Base-by-base conservation (phyloP, 2,113 vertebrate species). In the Tonatia bakeri region DNA sequence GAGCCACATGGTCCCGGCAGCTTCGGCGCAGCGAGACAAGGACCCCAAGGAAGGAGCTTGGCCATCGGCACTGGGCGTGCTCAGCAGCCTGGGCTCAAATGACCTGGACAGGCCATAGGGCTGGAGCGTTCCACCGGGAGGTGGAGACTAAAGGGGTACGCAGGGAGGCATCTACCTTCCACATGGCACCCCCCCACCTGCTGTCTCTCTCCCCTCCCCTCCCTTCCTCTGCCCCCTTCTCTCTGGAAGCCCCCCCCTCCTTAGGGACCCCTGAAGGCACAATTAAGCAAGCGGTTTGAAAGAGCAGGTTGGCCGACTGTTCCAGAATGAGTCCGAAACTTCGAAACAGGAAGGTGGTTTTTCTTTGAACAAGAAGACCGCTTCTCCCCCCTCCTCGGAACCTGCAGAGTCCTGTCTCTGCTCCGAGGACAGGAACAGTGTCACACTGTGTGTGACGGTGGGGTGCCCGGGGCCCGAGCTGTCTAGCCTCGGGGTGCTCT, bases 401-500 rank as follows among this genome's bases (percentile, higher is more conserved):
- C 92, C 28, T 54, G 70, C 19, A 16, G 84, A 72, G 90, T 28
- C 33, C 76, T 94, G 64, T 59, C 54, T 94, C 91, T 59, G 82
- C 83, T 96, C 92, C 67, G 93, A 95, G 76, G 70, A 87, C 40
- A 94, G 82, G 70, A 97, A 98, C 97, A 97, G 96, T 95, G 95
- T 94, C 80, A 90, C 4, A 89, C 87, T 97, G 95, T 97, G 59
- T 96, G 75, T 61, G n/a, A 54, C 0, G 3, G 56, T 4, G 2
- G 26, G 43, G 61, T 38, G 33, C 82, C 91, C 70, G 50, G 83
- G 22, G 86, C 91, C 54, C 64, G 36, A 16, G 87, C 96, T 95
- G 96, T 96, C 94, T 96, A 97, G 96, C 97, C 92, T 83, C 28
- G 22, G 40, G 67, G 88, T 43, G 72, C 81, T 95, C 95, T 76